phyloP scores from a whole-genome alignment of 2,113 vertebrate genomes.

The Lasiurus borealis region DNA sequence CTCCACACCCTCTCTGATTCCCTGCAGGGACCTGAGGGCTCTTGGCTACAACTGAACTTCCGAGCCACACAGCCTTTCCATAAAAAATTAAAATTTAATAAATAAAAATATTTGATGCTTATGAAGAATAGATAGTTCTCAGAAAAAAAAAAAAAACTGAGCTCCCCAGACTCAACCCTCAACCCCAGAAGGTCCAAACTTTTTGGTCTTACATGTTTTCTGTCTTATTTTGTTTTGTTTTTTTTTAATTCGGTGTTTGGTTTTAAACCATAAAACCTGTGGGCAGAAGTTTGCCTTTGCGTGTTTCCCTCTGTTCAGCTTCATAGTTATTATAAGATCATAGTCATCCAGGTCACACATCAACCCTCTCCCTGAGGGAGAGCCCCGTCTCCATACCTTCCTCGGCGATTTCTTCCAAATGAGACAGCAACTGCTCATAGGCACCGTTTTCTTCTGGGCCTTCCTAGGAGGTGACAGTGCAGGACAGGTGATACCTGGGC shows the following conservation, averaged over 20 bases:
- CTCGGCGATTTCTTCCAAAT: constrained; percentile 74
- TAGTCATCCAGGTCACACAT: not conserved
- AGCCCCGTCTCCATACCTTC: constrained; percentile 80
- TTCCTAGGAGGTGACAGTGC: constrained; percentile 78
- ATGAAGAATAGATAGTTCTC: too few relatives aligned
- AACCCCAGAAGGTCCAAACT: not conserved
- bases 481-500: constrained; percentile 30
- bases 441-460: constrained; percentile 85
- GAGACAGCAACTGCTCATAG: constrained; percentile 85
- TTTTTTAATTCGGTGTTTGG: not conserved
- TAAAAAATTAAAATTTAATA: too few relatives aligned
- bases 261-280: constrained; percentile 24
- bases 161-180: not conserved
- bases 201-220: not conserved
- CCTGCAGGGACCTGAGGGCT: too few relatives aligned
- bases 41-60: too few relatives aligned
- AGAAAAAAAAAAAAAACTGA: too few relatives aligned
- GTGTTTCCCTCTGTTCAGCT: not conserved
- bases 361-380: not conserved
- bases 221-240: not conserved
- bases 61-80: too few relatives aligned
- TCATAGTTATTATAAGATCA: not conserved
- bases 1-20: too few relatives aligned
- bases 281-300: not conserved
- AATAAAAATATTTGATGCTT: too few relatives aligned